Evolutionary conservation across 2,888 invertebrate species (phyloP).

Genomic region (Eupithecia subumbrata): DNA sequence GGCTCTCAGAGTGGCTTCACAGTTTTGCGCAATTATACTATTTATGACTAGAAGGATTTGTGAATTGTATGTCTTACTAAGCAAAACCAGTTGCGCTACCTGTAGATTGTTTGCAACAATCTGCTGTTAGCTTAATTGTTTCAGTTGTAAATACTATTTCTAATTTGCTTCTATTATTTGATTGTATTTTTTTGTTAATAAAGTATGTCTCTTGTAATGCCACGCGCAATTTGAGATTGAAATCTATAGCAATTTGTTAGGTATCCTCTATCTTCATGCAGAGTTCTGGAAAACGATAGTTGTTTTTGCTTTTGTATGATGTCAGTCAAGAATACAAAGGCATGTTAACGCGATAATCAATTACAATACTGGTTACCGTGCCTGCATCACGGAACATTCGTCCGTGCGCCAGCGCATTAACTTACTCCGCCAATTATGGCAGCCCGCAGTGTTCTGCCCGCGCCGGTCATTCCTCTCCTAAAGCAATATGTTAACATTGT

Average conservation of each 20-base stretch:
- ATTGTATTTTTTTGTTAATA: too few species aligned
- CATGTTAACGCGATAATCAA: slow-evolving; percentile 53
- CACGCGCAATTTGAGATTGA: neutral
- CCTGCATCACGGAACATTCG: slow-evolving; percentile 18
- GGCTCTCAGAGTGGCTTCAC: neutral
- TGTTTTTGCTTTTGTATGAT: slow-evolving; percentile 1
- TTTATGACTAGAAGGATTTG: neutral
- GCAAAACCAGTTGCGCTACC: too few species aligned
- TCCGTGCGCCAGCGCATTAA: slow-evolving; percentile 52
- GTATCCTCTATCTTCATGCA: neutral
- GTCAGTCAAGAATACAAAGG: slow-evolving; percentile 18
- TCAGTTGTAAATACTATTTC: too few species aligned
- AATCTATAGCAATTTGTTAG: neutral
- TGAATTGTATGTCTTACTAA: too few species aligned
- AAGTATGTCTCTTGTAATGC: neutral
- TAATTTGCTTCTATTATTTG: too few species aligned
- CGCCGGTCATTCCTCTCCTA: slow-evolving; percentile 54
- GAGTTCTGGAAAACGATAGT: slow-evolving; percentile 6
- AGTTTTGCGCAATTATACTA: neutral
- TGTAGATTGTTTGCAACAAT: too few species aligned
- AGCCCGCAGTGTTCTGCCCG: slow-evolving; percentile 59
- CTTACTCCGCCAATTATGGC: slow-evolving; percentile 68
- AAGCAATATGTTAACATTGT: slow-evolving; percentile 79
- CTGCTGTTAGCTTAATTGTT: too few species aligned
- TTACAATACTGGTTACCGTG: slow-evolving; percentile 41